Percentiles rank a stretch among this genome's conserved stretches.
Evolutionary conservation across 2,888 invertebrate species (phyloP).

Genomic region (Xanthorhoe designata): DNA sequence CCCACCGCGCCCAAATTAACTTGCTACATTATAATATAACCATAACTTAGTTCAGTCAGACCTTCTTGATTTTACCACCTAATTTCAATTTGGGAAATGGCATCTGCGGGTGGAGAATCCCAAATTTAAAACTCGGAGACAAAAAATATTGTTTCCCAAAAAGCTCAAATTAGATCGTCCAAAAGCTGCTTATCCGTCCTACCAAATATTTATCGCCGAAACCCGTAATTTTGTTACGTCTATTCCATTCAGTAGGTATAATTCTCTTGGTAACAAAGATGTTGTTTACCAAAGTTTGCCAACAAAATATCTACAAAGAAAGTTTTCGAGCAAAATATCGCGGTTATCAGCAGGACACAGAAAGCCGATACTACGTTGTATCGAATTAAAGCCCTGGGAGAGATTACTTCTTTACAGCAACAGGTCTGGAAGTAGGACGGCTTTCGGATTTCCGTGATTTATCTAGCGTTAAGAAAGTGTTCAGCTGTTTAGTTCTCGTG

Average conservation of each 20-base stretch:
- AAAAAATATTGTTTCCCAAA: not conserved
- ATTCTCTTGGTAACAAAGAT: slow-evolving; percentile 35
- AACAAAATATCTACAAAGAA: slow-evolving; percentile 37
- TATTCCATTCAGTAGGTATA: slow-evolving; percentile 22
- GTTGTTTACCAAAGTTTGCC: slow-evolving; percentile 36
- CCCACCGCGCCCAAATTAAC: slow-evolving; percentile 48
- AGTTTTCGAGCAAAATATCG: slow-evolving; percentile 41
- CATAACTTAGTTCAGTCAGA: slow-evolving; percentile 6
- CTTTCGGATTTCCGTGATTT: slow-evolving; percentile 41
- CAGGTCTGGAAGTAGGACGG: slow-evolving; percentile 67
- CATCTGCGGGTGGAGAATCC: not conserved
- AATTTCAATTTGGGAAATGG: not conserved
- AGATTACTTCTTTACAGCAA: slow-evolving; percentile 64
- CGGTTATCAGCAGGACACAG: slow-evolving; percentile 39
- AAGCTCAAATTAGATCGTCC: slow-evolving; percentile 13
- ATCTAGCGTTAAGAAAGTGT: slow-evolving; percentile 38
- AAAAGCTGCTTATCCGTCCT: slow-evolving; percentile 10
- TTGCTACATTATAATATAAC: slow-evolving; percentile 31
- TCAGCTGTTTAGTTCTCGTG: slow-evolving; percentile 31
- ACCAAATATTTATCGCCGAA: slow-evolving; percentile 29
- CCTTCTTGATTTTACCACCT: not conserved
- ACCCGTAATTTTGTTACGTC: slow-evolving; percentile 20
- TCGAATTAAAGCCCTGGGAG: slow-evolving; percentile 63
- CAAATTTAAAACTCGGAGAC: not conserved
- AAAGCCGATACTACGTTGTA: slow-evolving; percentile 59